phyloP scores from a whole-genome alignment of 1,140 invertebrate species.

The Pachypsylla venusta region DNA sequence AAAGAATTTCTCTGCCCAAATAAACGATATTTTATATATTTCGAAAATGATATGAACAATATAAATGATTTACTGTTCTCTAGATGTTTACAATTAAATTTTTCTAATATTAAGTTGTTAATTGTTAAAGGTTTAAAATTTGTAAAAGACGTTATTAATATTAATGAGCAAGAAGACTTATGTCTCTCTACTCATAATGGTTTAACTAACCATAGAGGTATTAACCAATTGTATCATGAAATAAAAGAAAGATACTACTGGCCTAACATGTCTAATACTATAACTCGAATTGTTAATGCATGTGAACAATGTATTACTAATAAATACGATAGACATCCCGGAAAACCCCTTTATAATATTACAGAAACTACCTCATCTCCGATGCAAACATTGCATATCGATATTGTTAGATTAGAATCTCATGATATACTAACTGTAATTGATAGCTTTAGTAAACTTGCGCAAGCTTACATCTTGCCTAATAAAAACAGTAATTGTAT shows the following conservation, averaged over 20 bases:
- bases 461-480: background rate
- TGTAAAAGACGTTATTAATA: background rate
- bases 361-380: conserved; percentile 23
- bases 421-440: background rate
- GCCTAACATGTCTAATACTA: conserved; percentile 4
- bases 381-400: conserved; percentile 23
- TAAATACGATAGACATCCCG: conserved; percentile 22
- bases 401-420: conserved; percentile 22
- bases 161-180: background rate
- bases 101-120: background rate
- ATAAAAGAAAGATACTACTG: background rate
- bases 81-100: background rate
- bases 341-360: conserved; percentile 26
- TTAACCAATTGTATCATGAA: background rate
- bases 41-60: background rate
- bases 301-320: conserved; percentile 25
- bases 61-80: background rate
- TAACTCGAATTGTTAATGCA: conserved; percentile 16
- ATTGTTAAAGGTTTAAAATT: background rate
- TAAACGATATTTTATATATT: background rate
- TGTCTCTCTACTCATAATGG: background rate
- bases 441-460: background rate
- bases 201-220: background rate
- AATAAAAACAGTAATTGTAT: background rate
- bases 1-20: background rate